phyloP scores from a whole-genome alignment of 1,140 invertebrate species.

The Archegozetes longisetosus region DNA sequence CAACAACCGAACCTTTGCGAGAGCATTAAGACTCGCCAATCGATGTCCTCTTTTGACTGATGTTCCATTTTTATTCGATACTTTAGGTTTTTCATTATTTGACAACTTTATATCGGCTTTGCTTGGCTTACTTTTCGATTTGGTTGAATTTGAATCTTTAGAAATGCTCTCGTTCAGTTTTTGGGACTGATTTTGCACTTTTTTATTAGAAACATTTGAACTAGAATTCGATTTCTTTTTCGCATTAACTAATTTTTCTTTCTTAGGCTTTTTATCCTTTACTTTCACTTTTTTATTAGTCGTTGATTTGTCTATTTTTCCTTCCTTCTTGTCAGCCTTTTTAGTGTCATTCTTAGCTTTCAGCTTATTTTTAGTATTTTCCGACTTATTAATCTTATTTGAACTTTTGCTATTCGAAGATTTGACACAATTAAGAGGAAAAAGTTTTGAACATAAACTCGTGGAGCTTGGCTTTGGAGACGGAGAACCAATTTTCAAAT shows the following conservation, averaged over 20 bases:
- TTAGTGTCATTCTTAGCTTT: background rate
- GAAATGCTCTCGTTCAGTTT: no score
- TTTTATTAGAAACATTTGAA: no score
- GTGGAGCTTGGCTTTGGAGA: background rate
- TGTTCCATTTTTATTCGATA: background rate
- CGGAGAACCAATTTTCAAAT: no score
- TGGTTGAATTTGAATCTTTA: no score
- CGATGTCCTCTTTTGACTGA: slow-evolving; percentile 27
- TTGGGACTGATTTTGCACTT: no score
- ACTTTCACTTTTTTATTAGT: slow-evolving; percentile 4
- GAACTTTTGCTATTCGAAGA: background rate
- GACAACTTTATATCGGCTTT: background rate
- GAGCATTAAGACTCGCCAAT: slow-evolving; percentile 69
- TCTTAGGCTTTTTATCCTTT: background rate
- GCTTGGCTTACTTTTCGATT: background rate
- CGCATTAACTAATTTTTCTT: slow-evolving; percentile 12
- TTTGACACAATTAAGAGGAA: background rate
- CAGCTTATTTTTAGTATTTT: background rate
- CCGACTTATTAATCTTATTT: background rate
- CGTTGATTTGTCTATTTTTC: slow-evolving; percentile 4
- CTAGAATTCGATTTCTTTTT: slow-evolving; percentile 6
- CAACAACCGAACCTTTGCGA: slow-evolving; percentile 77
- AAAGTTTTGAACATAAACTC: background rate
- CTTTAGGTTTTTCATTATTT: background rate
- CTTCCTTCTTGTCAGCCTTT: slow-evolving; percentile 11